phyloP scores from a whole-genome alignment of 1,140 invertebrate species.

The Bombus turneri region DNA sequence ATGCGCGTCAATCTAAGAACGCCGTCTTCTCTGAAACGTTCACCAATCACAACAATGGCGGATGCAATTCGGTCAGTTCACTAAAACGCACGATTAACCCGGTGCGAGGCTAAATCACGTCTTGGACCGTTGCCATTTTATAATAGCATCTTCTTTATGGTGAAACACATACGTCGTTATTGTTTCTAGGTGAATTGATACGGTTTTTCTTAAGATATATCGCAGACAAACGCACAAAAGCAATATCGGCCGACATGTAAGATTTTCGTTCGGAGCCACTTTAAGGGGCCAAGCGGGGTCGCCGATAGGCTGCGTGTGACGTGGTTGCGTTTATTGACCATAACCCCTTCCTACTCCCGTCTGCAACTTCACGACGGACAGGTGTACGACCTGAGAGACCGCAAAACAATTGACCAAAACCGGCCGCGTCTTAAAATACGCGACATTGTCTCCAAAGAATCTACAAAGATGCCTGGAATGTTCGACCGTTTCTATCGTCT shows the following conservation, averaged over 20 bases:
- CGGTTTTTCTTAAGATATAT: conserved; percentile 60
- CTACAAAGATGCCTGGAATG: conserved; percentile 3
- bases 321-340: conserved; percentile 82
- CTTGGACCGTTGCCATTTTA: conserved; percentile 27
- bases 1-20: conserved; percentile 72
- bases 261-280: conserved; percentile 78
- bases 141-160: conserved; percentile 32
- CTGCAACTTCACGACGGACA: conserved; percentile 77
- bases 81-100: conserved; percentile 65
- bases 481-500: not conserved
- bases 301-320: conserved; percentile 81
- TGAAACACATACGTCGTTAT: not conserved
- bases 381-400: conserved; percentile 69
- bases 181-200: conserved; percentile 4
- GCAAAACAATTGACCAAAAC: conserved; percentile 66
- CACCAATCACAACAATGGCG: conserved; percentile 80
- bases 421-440: conserved; percentile 56
- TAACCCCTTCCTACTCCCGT: conserved; percentile 80
- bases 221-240: conserved; percentile 70
- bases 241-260: conserved; percentile 77
- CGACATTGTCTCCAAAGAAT: conserved; percentile 16
- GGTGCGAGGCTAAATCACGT: conserved; percentile 28
- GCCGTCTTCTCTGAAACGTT: conserved; percentile 66
- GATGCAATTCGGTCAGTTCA: conserved; percentile 73
- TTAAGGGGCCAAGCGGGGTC: conserved; percentile 79